Conservation (phyloP, 2,888 invertebrate species). For the Scrobipalpa costella region DNA sequence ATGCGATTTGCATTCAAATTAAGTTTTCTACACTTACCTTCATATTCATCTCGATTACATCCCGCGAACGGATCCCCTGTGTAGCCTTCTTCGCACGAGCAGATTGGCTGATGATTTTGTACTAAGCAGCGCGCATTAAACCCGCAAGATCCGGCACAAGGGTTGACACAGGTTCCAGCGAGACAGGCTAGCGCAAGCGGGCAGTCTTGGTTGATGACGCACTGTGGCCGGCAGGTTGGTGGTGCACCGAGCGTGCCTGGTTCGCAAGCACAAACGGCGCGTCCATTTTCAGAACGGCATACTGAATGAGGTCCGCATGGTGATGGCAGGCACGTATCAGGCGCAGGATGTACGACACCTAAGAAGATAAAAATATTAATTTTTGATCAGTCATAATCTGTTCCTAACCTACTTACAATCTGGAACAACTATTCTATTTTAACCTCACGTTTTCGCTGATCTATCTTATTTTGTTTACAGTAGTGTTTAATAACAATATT, state of each 20-base stretch:
- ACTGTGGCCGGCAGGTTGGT: conserved; percentile 89
- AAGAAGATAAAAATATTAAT: conserved; percentile 25
- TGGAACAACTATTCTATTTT: too few species aligned
- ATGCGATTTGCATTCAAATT: conserved; percentile 23
- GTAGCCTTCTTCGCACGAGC: conserved; percentile 86
- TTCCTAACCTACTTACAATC: too few species aligned
- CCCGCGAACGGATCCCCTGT: conserved; percentile 91
- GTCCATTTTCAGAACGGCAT: conserved; percentile 82
- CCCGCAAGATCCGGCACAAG: conserved; percentile 88
- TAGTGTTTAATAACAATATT: not conserved
- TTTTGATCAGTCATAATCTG: too few species aligned
- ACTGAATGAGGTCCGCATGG: conserved; percentile 86
- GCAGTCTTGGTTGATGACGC: conserved; percentile 89
- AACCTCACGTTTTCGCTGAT: too few species aligned
- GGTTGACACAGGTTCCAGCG: conserved; percentile 86
- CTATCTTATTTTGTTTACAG: too few species aligned
- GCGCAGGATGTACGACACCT: conserved; percentile 47
- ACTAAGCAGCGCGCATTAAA: conserved; percentile 88
- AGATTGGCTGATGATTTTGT: conserved; percentile 88
- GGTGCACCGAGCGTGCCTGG: conserved; percentile 88
- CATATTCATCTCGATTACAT: conserved; percentile 81
- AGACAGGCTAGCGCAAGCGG: conserved; percentile 87
- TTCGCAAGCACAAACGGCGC: conserved; percentile 87
- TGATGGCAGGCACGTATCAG: conserved; percentile 84
- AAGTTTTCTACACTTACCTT: conserved; percentile 60